Conservation (phyloP, 2,888 invertebrate species). For the Torymus tubicola region DNA sequence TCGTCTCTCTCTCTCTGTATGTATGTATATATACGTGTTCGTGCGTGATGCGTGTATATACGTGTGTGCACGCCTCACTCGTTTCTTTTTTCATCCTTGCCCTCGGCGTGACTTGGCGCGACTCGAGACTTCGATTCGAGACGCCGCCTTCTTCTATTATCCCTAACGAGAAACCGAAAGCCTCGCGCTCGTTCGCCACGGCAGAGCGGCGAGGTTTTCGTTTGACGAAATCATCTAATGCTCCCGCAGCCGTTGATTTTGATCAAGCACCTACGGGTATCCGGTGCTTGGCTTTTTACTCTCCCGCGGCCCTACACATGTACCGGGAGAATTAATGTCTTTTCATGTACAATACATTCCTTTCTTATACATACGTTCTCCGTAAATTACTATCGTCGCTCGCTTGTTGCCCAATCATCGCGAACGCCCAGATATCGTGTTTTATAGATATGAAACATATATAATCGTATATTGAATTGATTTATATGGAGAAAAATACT, state of each 20-base stretch:
- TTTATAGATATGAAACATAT: too few species aligned
- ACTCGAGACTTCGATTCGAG: too few species aligned
- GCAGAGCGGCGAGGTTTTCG: slow-evolving; percentile 37
- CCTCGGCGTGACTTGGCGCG: slow-evolving; percentile 56
- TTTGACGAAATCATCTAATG: slow-evolving; percentile 57
- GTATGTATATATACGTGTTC: too few species aligned
- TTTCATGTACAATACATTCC: neutral
- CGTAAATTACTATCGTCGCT: too few species aligned
- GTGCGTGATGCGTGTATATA: too few species aligned
- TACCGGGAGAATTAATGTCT: too few species aligned
- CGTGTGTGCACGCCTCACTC: neutral
- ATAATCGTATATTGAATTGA: too few species aligned
- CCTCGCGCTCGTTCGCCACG: slow-evolving; percentile 12
- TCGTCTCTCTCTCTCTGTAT: too few species aligned
- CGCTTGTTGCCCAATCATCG: too few species aligned
- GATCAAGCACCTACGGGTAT: slow-evolving; percentile 32
- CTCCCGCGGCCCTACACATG: too few species aligned
- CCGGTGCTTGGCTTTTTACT: neutral
- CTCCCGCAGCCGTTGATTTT: slow-evolving; percentile 34
- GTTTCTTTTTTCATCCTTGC: slow-evolving; percentile 47
- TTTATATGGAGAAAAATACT: too few species aligned
- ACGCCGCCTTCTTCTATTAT: slow-evolving; percentile 52
- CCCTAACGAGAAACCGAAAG: slow-evolving; percentile 55
- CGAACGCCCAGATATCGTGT: too few species aligned
- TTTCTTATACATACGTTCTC: neutral